Base-by-base conservation (phyloP, 2,888 invertebrate species). In the Apamea epomidion region DNA sequence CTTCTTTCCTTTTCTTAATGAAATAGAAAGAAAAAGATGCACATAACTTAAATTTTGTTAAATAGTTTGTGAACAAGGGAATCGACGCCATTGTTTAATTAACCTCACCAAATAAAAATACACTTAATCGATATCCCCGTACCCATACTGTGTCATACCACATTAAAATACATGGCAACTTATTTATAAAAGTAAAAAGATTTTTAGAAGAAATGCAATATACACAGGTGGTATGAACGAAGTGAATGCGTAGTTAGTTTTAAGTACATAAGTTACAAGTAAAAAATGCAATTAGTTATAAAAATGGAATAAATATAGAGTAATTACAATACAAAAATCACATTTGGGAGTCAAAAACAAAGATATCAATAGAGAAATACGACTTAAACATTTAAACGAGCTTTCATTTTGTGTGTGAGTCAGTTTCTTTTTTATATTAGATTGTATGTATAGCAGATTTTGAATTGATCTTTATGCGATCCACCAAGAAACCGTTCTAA, bases 221-320 rank as follows among this genome's bases (percentile, higher is more conserved):
- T 75, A 77, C 48, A 85, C 64, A 76, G 69, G 74, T 82, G 69
- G 79, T 82, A 79, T 72, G 37, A 81, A 88, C 60, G 67, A 83
- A 84, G 71, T 29, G 18, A 73, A 45, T 67, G 60, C 64, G 51
- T 64, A 78, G 75, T 82, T 81, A 83, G 69, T 82, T 68, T 89
- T 89, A 90, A 89, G 89, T 89, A 89, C 89, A 88, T 79, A 85
- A 60, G 82, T 88, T 83, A 88, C 85, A 82, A 73, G 72, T 86
- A 74, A 78, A 78, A 88, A 87, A 87, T 90, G 85, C 85, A 87
- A 85, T 88, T 79, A 81, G 45, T 76, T 88, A 86, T 73, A 83
- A 76, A 80, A 76, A 74, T 80, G 87, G 83, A 84, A 89, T 86
- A 89, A 81, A 86, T 81, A 84, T 80, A 54, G 69, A 82, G 76